Evolutionary conservation across 2,797 vertebrate species (phyloP).

Genomic region (Sebastes vulpes): DNA sequence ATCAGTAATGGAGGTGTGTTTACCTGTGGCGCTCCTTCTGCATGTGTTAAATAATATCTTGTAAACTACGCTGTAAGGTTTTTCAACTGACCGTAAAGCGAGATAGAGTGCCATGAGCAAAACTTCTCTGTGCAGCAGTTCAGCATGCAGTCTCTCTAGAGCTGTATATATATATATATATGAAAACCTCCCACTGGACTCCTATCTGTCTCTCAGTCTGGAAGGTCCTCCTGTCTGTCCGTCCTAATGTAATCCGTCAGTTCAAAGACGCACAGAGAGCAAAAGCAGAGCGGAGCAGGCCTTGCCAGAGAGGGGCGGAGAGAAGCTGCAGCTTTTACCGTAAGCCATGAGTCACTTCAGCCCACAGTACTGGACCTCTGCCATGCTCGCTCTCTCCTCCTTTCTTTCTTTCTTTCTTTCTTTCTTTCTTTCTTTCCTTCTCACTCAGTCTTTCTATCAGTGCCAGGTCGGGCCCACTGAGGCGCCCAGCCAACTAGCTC

Average conservation of each 20-base stretch:
- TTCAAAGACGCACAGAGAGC: conserved; percentile 57
- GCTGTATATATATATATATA: no score
- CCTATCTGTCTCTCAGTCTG: conserved; percentile 14
- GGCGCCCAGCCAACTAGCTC: conserved; percentile 55
- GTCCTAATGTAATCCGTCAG: conserved; percentile 46
- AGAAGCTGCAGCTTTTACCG: conserved; percentile 83
- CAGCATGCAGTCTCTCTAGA: neutral
- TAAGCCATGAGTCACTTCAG: conserved; percentile 86
- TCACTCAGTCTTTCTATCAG: conserved; percentile 63
- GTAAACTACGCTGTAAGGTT: neutral
- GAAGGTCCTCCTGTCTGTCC: conserved; percentile 27
- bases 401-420: conserved; percentile 41
- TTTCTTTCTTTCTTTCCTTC: conserved; percentile 30
- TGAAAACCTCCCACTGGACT: neutral
- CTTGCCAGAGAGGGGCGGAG: conserved; percentile 79
- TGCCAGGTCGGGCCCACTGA: conserved; percentile 68
- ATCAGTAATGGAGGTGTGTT: conserved; percentile 5
- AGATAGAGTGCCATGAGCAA: neutral
- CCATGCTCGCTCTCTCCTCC: conserved; percentile 67
- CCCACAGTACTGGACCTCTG: conserved; percentile 82
- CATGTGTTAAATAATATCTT: neutral
- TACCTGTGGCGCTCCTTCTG: neutral
- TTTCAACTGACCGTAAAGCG: neutral
- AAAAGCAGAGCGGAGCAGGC: conserved; percentile 59
- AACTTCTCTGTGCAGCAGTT: neutral